Conservation (phyloP, 1,140 invertebrate species). For the Hylyphantes graminicola region DNA sequence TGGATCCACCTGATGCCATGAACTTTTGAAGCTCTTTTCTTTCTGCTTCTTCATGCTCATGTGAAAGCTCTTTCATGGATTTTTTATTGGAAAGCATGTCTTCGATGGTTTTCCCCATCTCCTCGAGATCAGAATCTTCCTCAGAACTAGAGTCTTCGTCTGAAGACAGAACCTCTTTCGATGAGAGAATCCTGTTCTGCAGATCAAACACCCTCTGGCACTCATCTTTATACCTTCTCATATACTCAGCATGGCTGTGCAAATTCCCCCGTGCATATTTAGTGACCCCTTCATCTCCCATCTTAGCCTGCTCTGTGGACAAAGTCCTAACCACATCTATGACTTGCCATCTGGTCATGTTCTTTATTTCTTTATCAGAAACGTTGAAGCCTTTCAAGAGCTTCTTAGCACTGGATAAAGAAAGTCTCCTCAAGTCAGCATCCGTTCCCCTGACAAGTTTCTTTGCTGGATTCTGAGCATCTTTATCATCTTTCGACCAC, state of each 20-base stretch:
- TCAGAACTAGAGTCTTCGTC: slow-evolving; percentile 83
- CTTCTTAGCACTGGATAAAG: slow-evolving; percentile 95
- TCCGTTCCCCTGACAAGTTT: slow-evolving; percentile 98
- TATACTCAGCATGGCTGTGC: slow-evolving; percentile 98
- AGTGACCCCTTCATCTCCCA: slow-evolving; percentile 95
- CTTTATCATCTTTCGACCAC: slow-evolving; percentile 66
- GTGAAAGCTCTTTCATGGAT: slow-evolving; percentile 85
- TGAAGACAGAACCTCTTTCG: slow-evolving; percentile 92
- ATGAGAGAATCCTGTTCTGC: slow-evolving; percentile 93
- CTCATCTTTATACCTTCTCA: slow-evolving; percentile 98
- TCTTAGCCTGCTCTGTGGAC: slow-evolving; percentile 98
- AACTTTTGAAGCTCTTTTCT: slow-evolving; percentile 93
- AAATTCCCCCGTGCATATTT: slow-evolving; percentile 98
- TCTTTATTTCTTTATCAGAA: slow-evolving; percentile 97
- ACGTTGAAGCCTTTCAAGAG: slow-evolving; percentile 96
- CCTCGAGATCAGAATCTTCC: slow-evolving; percentile 95
- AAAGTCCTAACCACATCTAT: slow-evolving; percentile 98
- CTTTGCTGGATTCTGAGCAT: slow-evolving; percentile 84
- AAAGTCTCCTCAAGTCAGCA: slow-evolving; percentile 94
- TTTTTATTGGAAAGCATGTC: slow-evolving; percentile 98
- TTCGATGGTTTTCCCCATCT: slow-evolving; percentile 97
- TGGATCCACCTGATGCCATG: slow-evolving; percentile 77
- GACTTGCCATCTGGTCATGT: slow-evolving; percentile 94
- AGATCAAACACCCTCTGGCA: slow-evolving; percentile 98
- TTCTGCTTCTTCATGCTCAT: slow-evolving; percentile 96